Evolutionary conservation across 2,797 vertebrate species (phyloP), one percentile per base, ranked within the genome.

Genomic region (Phaenicophaeus curvirostris): DNA sequence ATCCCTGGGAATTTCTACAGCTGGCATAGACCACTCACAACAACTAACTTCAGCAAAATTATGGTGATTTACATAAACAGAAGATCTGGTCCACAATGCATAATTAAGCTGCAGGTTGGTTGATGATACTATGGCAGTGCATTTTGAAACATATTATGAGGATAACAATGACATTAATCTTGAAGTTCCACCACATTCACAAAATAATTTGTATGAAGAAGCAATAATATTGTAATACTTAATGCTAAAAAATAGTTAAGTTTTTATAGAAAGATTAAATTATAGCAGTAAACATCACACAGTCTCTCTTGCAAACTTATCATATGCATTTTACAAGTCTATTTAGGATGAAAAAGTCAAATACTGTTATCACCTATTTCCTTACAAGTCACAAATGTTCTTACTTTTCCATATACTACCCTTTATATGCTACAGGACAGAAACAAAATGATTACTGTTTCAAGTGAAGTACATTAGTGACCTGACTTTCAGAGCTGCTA

Each of bases 21-120:
- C 71, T 94, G 89, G 74, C 48, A 93, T 3, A 75, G 86, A 67
- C 57, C 48, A 76, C 31, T 65, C 54, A 63, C 30, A 84, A 55
- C 54, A 69, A 78, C 55, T 69, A 91, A 76, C 79, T 95, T 96
- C 79, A 96, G 85, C 42, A 95, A 90, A 94, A 95, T 80, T 35
- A 55, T 4, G 37, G 51, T 74, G 33, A 76, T 93, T 95, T 87
- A 79, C 39, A 78, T 66, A 83, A 96, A 77, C 62, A 84, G 75
- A 83, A 89, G 24, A 91, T 66, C 51, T 75, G 66, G 51, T 41
- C 31, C 51, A 63, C 0, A 0, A 74, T 31, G 69, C 74, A 39
- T 44, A 86, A 78, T 55, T 69, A 89, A 89, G n/a, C 55, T 71
- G 48, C 31, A 67, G 48, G 31, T 63, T 86, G 9, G 39, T 46